phyloP scores from a whole-genome alignment of 2,797 vertebrate species.

The Galago senegalensis region DNA sequence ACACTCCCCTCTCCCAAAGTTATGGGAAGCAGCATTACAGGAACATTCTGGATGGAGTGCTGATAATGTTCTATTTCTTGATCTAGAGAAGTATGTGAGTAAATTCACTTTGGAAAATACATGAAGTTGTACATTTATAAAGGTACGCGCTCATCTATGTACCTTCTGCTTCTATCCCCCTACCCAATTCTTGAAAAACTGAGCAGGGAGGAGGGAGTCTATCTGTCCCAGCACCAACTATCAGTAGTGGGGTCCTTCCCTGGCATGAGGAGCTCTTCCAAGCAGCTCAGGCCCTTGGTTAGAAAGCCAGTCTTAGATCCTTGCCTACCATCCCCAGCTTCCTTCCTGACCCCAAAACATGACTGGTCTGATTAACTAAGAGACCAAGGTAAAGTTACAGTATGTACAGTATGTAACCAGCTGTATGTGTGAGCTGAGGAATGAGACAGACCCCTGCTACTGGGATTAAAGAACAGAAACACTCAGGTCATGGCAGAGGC shows the following conservation, averaged over 20 bases:
- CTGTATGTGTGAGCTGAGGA: too few species aligned
- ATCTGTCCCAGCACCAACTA: neutral
- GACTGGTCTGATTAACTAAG: neutral
- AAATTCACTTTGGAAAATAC: constrained; percentile 1
- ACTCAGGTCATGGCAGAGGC: neutral
- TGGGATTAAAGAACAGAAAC: neutral
- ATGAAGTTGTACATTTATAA: neutral
- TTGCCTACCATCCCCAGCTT: neutral
- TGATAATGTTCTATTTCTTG: neutral
- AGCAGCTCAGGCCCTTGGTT: neutral
- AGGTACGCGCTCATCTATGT: neutral
- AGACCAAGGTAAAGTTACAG: neutral
- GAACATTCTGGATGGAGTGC: neutral
- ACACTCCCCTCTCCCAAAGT: neutral
- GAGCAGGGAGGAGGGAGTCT: neutral
- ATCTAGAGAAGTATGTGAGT: neutral
- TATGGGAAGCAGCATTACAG: neutral
- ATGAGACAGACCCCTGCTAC: fast-evolving
- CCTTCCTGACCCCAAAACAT: neutral
- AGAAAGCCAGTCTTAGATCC: neutral
- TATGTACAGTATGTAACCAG: neutral
- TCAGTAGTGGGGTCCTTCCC: neutral
- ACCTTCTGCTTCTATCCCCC: neutral
- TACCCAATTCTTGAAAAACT: neutral
- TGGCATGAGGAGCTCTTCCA: neutral